These are phyloP conservation scores for Tachuris rubrigastra DNA, from an alignment of 2,113 vertebrate species.

Conservation along the genomic window DNA sequence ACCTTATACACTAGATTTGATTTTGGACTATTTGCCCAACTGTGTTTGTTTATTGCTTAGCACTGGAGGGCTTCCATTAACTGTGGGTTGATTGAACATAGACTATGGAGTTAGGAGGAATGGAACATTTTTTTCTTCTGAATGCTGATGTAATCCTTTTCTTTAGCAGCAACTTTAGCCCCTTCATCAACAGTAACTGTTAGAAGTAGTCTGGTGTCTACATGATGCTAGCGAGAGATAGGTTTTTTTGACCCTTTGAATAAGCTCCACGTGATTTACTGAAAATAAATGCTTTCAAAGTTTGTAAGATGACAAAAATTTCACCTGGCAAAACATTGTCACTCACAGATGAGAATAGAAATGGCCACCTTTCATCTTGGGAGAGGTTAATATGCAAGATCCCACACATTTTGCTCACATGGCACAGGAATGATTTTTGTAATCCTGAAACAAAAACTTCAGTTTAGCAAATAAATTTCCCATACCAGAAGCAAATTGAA, in stretches of 20 bases:
- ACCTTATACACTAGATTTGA: constrained; percentile 86
- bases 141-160: constrained; percentile 76
- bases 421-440: too few relatives aligned
- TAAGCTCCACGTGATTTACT: constrained; percentile 19
- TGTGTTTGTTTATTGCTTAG: constrained; percentile 87
- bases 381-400: constrained; percentile 55
- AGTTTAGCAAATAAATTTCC: constrained; percentile 49
- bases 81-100: constrained; percentile 79
- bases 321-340: not conserved
- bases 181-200: constrained; percentile 55
- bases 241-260: not conserved
- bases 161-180: constrained; percentile 66
- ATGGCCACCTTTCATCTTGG: constrained; percentile 18
- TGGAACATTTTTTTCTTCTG: constrained; percentile 47
- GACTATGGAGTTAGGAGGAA: constrained; percentile 66
- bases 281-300: constrained; percentile 50
- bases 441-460: constrained; percentile 55
- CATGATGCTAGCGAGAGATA: not conserved
- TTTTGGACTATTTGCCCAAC: constrained; percentile 88
- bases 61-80: constrained; percentile 83
- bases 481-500: constrained; percentile 42
- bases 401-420: constrained; percentile 41
- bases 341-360: constrained; percentile 16
- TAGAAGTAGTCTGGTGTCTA: constrained; percentile 53
- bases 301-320: constrained; percentile 11